Evolutionary conservation across 2,113 vertebrate species (phyloP), one percentile per base, ranked within the genome.

Genomic region (Psilopogon haemacephalus): DNA sequence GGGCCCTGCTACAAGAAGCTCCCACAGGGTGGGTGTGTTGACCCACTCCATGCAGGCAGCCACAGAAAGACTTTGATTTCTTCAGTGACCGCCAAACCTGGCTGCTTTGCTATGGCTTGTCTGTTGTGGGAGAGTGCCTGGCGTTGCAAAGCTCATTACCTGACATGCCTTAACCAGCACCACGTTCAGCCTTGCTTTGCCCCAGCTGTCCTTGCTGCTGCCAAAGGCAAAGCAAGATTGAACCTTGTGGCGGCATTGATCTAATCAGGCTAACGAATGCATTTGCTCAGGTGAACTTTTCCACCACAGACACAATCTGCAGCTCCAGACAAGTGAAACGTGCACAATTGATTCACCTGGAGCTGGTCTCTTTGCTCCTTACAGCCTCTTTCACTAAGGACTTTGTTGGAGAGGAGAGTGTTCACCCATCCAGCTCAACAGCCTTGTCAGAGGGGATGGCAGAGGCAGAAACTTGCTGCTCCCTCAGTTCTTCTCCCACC

Each of bases 131-230:
- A 92, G 87, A 32, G 6, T 60, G 74, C 23, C 59, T 94, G 1
- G 1, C 59, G 77, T 59, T 96, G 86, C 64, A 73, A 87, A 93
- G 64, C 28, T 1, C 50, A 71, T 74, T 77, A 68, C 35, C 78
- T 64, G 78, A 71, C 93, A 54, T 88, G 94, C 75, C 95, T 94
- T 92, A 83, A 92, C 96, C 95, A 91, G 94, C 94, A 68, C 21
- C 8, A 3, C 8, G 32, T 35, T 89, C 62, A 91, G 60, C 1
- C 3, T 38, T 83, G 87, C 85, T 94, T 74, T 94, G 94, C 87
- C 93, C 93, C 94, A 96, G 81, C 72, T 96, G 92, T 87, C 94
- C 93, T 91, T 90, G 75, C 72, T 89, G 68, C 74, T 95, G 95
- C 94, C 93, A 92, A 71, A 80, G 91, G 93, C 94, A 91, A 94